Conservation (phyloP, 2,888 invertebrate species). For the Oscheius sp. region DNA sequence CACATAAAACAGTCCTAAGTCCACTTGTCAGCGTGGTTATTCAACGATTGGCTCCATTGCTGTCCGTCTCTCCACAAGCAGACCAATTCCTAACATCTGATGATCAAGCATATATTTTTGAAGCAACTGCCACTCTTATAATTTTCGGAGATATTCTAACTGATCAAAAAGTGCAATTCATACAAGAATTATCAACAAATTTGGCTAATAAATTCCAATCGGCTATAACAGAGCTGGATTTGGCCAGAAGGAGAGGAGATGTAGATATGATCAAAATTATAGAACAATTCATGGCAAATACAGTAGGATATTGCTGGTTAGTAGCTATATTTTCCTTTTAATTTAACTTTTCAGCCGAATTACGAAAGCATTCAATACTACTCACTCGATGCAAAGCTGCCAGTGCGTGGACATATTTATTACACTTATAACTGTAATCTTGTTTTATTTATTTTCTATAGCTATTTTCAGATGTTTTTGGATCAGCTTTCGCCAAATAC, state of each 20-base stretch:
- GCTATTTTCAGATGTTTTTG: slow-evolving; percentile 40
- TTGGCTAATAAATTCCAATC: slow-evolving; percentile 52
- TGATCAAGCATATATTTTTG: slow-evolving; percentile 76
- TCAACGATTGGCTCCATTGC: slow-evolving; percentile 73
- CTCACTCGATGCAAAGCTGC: slow-evolving; percentile 74
- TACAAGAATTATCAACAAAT: slow-evolving; percentile 53
- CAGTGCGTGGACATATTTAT: slow-evolving; percentile 74
- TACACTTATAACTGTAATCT: slow-evolving; percentile 72
- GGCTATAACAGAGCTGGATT: slow-evolving; percentile 38
- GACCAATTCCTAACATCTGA: slow-evolving; percentile 73
- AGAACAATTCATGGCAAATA: slow-evolving; percentile 73
- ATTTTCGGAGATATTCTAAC: slow-evolving; percentile 73
- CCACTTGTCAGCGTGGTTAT: slow-evolving; percentile 70
- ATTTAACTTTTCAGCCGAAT: slow-evolving; percentile 75
- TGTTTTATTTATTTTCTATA: too few species aligned
- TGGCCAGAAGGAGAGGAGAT: slow-evolving; percentile 37
- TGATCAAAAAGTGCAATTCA: slow-evolving; percentile 64
- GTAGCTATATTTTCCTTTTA: too few species aligned
- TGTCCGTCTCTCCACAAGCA: slow-evolving; percentile 72
- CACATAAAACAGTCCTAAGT: slow-evolving; percentile 72
- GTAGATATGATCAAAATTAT: slow-evolving; percentile 62
- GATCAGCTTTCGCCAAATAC: slow-evolving; percentile 42
- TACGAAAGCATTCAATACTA: slow-evolving; percentile 76
- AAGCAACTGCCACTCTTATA: slow-evolving; percentile 75
- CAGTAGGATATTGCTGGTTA: slow-evolving; percentile 69